Conservation (phyloP, 64 coral and sea anemone genomes). For the Pocillopora damicornis region DNA sequence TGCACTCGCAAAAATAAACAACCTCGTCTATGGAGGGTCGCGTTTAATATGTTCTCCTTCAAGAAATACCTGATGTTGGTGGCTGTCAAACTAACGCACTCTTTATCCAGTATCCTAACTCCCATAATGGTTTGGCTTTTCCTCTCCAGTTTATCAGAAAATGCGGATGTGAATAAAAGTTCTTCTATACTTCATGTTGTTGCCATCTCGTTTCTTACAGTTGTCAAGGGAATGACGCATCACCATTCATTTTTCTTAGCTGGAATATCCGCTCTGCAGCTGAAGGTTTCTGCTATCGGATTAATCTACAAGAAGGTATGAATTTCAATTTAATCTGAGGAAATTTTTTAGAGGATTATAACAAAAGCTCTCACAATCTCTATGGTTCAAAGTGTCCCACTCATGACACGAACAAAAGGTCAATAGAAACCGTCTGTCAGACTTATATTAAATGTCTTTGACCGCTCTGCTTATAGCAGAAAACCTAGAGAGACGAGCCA, state of each 20-base stretch:
- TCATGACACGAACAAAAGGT: no score
- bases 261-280: constrained; percentile 24
- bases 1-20: background rate
- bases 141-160: background rate
- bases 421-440: no score
- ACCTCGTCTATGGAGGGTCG: constrained; percentile 10
- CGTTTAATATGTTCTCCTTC: constrained; percentile 12
- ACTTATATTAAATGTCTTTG: no score
- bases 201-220: background rate
- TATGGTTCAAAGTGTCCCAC: background rate
- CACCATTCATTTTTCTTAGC: constrained; percentile 14
- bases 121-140: constrained; percentile 7
- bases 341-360: background rate
- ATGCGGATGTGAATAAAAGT: background rate
- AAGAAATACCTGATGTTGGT: background rate
- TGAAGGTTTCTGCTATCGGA: constrained; percentile 18
- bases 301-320: constrained; percentile 28
- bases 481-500: no score
- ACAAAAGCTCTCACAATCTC: background rate
- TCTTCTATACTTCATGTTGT: background rate
- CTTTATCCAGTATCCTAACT: background rate
- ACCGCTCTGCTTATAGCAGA: no score
- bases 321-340: background rate
- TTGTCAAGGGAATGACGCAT: constrained; percentile 26
- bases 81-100: background rate